phyloP scores from a whole-genome alignment of 2,888 invertebrate species.

The Drosophila prolongata region DNA sequence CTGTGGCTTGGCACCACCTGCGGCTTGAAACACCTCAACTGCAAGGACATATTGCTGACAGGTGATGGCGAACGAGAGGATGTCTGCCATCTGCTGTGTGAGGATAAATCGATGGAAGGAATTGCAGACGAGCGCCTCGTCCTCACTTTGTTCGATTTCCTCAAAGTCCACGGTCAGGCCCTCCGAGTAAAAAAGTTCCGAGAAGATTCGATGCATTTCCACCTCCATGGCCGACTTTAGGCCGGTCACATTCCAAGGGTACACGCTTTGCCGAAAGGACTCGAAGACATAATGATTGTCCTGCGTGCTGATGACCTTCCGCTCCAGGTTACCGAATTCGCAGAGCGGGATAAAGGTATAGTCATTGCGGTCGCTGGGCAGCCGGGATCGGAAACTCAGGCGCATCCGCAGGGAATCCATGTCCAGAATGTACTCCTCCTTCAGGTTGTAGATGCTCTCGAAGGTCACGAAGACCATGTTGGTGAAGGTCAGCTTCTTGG shows the following conservation, averaged over 20 bases:
- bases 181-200: constrained; percentile 52
- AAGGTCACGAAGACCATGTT: constrained; percentile 72
- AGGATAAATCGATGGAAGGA: constrained; percentile 73
- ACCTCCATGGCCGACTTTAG: constrained; percentile 56
- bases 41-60: constrained; percentile 53
- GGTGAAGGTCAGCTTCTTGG: constrained; percentile 57
- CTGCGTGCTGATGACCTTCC: constrained; percentile 52
- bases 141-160: constrained; percentile 32
- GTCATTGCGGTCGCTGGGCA: constrained; percentile 42
- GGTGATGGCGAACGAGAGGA: constrained; percentile 48
- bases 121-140: constrained; percentile 67
- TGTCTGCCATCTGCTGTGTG: constrained; percentile 51
- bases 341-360: constrained; percentile 54
- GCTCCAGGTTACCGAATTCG: constrained; percentile 39
- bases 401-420: constrained; percentile 18
- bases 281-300: constrained; percentile 55
- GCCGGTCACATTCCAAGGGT: constrained; percentile 29
- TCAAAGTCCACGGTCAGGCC: constrained; percentile 48
- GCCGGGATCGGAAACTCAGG: constrained; percentile 56
- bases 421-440: constrained; percentile 40
- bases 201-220: constrained; percentile 46
- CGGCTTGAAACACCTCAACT: constrained; percentile 55
- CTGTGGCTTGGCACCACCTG: constrained; percentile 6
- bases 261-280: constrained; percentile 37
- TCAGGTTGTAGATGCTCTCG: constrained; percentile 73